Evolutionary conservation across 2,888 invertebrate species (phyloP), one percentile per base, ranked within the genome.

Genomic region (Troilus luridus): DNA sequence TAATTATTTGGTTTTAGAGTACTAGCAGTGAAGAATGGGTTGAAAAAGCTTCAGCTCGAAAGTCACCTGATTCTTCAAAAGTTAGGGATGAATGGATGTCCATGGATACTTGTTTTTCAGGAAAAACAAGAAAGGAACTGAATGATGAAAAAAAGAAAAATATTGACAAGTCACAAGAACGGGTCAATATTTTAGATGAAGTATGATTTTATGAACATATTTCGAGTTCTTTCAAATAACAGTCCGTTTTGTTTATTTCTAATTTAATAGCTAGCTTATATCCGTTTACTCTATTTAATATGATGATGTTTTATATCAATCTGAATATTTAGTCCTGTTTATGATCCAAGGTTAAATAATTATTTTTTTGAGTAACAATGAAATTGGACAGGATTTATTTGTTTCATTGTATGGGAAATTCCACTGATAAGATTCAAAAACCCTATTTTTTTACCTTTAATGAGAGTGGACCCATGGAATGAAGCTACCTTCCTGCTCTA

Each of bases 1-100:
- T 41, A 21, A 85, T 85, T 85, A 85, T 85, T 10, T 17, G 5
- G 12, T 58, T 88, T 54, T 88, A 60, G 62, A 77, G 72, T 72
- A 58, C 59, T 0, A 58, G 92, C 56, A 93, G 93, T 88, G 93
- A 93, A 27, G 94, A 95, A 88, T 96, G 96, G 96, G 95, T 96
- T 11, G 96, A 96, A 94, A 96, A 95, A 93, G 91, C 91, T 27
- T 19, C 77, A 24, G 17, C 91, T 77, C 88, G 81, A 89, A 81
- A 88, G 91, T 88, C 92, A 93, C 85, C 92, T 89, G 93, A 91
- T 54, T 64, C 64, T 12, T 88, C 92, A 2, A 8, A 93, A 11
- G 94, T 95, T 93, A 95, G 97, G 91, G 97, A 98, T 89, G 96
- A 96, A 93, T 98, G 98, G 98, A 97, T 98, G 97, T 96, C 96